Percentiles rank a stretch among this genome's conserved stretches.
Evolutionary conservation across 2,113 vertebrate genomes (phyloP).

Genomic region (Eptesicus fuscus): DNA sequence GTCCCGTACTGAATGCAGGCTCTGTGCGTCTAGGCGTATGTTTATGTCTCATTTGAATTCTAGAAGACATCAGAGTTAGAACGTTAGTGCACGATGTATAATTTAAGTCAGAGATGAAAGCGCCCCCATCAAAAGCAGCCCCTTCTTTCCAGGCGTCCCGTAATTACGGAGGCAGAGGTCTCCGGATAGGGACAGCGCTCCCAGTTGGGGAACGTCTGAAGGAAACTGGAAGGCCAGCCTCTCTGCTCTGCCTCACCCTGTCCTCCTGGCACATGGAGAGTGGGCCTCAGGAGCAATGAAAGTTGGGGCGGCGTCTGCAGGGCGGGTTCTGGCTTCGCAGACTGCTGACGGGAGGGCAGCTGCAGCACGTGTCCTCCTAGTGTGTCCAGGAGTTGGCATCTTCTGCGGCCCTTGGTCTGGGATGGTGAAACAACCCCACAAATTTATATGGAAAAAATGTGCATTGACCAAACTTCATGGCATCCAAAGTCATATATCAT

Average conservation of each 20-base stretch:
- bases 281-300: too few species aligned
- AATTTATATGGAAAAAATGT: constrained; percentile 73
- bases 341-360: constrained; percentile 65
- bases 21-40: constrained; percentile 31
- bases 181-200: neutral
- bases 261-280: neutral
- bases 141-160: neutral
- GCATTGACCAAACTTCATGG: constrained; percentile 55
- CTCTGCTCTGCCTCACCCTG: neutral
- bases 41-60: constrained; percentile 50
- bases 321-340: constrained; percentile 73
- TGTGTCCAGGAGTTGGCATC: constrained; percentile 74
- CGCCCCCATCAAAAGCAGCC: constrained; percentile 1
- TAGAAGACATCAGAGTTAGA: constrained; percentile 36
- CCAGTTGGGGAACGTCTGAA: neutral
- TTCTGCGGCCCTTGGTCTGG: constrained; percentile 50
- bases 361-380: neutral
- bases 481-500: constrained; percentile 48
- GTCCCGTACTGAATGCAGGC: constrained; percentile 40
- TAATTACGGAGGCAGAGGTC: constrained; percentile 43
- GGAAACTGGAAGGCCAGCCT: neutral
- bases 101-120: constrained; percentile 55
- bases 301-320: constrained; percentile 53
- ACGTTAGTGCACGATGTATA: neutral
- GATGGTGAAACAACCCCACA: constrained; percentile 36